A percentile compares a stretch with the other conserved stretches of the same genome.
phyloP scores from a whole-genome alignment of 2,113 vertebrate genomes.

The Toxotes chatareus region DNA sequence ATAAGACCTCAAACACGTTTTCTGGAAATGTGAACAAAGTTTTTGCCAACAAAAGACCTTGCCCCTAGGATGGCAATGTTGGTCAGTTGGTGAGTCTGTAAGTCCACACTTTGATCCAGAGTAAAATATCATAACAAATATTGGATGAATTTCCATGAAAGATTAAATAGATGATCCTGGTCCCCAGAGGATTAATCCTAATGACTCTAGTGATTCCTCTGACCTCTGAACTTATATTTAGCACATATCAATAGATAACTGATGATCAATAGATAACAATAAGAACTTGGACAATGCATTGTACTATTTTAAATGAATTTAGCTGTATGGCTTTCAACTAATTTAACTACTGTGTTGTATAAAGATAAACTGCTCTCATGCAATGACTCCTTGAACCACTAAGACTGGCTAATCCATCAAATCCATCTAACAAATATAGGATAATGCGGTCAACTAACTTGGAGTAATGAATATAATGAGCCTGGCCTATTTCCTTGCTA shows the following conservation, averaged over 20 bases:
- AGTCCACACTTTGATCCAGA: too few species aligned
- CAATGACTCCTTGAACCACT: slow-evolving; percentile 40
- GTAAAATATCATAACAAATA: too few species aligned
- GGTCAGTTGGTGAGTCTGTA: too few species aligned
- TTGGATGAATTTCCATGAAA: too few species aligned
- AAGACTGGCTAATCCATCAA: slow-evolving; percentile 61
- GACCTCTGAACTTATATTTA: too few species aligned
- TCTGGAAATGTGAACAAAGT: slow-evolving; percentile 5
- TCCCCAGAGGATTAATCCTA: too few species aligned
- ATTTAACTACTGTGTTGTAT: background rate
- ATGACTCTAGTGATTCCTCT: background rate
- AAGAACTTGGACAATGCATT: background rate
- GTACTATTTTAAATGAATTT: background rate
- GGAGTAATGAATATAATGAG: slow-evolving; percentile 72
- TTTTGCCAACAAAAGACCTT: too few species aligned
- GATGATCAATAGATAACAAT: background rate
- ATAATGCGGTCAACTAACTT: slow-evolving; percentile 72
- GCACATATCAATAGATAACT: background rate
- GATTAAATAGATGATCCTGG: too few species aligned
- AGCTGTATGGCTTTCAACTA: background rate
- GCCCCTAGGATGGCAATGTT: too few species aligned
- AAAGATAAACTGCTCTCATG: background rate
- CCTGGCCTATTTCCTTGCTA: slow-evolving; percentile 61
- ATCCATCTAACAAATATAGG: slow-evolving; percentile 61
- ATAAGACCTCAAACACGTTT: background rate